Percentiles rank a stretch among this genome's conserved stretches.
These are phyloP conservation scores for Centropus bengalensis DNA, from an alignment of 2,113 vertebrate genomes.

Conservation along the genomic window DNA sequence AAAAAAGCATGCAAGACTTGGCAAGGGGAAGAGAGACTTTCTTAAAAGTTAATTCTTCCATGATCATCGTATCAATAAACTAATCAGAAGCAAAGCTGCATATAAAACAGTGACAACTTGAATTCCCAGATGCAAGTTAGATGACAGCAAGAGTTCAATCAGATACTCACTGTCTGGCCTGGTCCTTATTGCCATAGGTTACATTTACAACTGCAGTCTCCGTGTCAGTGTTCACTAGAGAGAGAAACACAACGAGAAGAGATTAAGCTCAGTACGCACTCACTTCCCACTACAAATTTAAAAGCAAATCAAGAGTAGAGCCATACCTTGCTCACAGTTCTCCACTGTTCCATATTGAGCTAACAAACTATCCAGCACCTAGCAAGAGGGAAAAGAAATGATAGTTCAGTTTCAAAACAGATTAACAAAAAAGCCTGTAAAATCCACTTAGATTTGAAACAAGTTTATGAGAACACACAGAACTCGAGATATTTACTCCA, in stretches of 20 bases:
- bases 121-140: background rate
- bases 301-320: slow-evolving; percentile 35
- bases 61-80: background rate
- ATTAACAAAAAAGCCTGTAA: background rate
- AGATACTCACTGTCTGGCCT: slow-evolving; percentile 93
- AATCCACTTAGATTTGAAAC: background rate
- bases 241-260: slow-evolving; percentile 14
- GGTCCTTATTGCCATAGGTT: slow-evolving; percentile 94
- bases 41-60: background rate
- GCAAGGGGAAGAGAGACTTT: fast-evolving
- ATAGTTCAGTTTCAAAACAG: slow-evolving; percentile 50
- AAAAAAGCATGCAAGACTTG: background rate
- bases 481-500: background rate
- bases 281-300: slow-evolving; percentile 9
- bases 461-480: background rate
- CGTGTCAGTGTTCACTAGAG: slow-evolving; percentile 95
- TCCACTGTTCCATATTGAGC: slow-evolving; percentile 91
- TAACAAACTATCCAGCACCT: slow-evolving; percentile 90
- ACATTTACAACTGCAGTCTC: slow-evolving; percentile 99
- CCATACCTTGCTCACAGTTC: slow-evolving; percentile 90
- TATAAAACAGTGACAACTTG: background rate
- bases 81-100: background rate
- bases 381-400: slow-evolving; percentile 41
- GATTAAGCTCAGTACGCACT: slow-evolving; percentile 38
- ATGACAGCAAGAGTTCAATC: background rate